phyloP scores from a whole-genome alignment of 2,113 vertebrate genomes.

The Rhinoderma darwinii region DNA sequence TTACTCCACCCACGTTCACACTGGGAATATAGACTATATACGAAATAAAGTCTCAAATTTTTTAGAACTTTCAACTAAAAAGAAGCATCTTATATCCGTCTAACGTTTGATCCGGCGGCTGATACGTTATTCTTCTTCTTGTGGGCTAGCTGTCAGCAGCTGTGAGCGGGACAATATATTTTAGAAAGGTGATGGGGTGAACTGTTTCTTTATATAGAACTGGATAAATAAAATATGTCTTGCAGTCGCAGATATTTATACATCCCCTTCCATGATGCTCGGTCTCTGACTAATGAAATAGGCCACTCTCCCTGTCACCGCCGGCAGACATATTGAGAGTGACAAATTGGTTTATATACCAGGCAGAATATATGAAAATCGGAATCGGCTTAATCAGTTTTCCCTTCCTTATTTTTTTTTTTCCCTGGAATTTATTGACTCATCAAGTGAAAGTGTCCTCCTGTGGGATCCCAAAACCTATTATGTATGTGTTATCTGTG shows the following conservation, averaged over 20 bases:
- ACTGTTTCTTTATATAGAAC: not conserved
- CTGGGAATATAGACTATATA: not conserved
- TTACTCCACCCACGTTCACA: too few relatives aligned
- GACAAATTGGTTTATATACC: slow-evolving; percentile 54
- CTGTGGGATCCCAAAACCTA: slow-evolving; percentile 18
- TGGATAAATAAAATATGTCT: slow-evolving; percentile 32
- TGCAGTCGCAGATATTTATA: slow-evolving; percentile 7
- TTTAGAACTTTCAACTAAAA: not conserved
- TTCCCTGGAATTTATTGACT: slow-evolving; percentile 39
- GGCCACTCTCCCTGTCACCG: slow-evolving; percentile 12
- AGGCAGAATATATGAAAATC: slow-evolving; percentile 49
- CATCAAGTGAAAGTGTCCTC: slow-evolving; percentile 53
- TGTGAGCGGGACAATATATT: not conserved
- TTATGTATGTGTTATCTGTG: slow-evolving; percentile 48
- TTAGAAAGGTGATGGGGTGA: not conserved
- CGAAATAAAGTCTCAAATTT: not conserved
- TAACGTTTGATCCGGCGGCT: not conserved
- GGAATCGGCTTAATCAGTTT: slow-evolving; percentile 40
- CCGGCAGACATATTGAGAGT: slow-evolving; percentile 44
- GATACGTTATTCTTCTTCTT: not conserved
- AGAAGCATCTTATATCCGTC: not conserved
- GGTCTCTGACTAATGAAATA: slow-evolving; percentile 23
- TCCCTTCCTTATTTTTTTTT: slow-evolving; percentile 29
- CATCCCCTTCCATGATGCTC: not conserved
- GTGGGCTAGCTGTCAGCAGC: not conserved